Base-by-base conservation (phyloP, 2,888 invertebrate species). In the Lottia gigantea region DNA sequence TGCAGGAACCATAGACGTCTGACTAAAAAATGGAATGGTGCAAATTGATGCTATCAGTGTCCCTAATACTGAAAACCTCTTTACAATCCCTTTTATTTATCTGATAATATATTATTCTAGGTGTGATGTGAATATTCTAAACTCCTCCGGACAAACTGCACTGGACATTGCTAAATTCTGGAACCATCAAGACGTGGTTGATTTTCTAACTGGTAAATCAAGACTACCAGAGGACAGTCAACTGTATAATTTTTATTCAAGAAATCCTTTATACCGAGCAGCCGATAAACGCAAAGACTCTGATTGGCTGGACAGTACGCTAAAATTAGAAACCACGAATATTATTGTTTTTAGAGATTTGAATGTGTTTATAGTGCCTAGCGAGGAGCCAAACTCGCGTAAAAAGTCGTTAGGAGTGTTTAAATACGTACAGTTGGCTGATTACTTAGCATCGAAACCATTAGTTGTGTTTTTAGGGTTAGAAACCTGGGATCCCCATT, bases 131-230 rank as follows among this genome's bases (percentile, higher is more conserved):
- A 78, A 79, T 66, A 47, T 80, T 7, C 77, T 85, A 16, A 88
- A 86, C 74, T 75, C 80, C 15, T 80, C 83, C n/a, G 88, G 87
- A n/a, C 87, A 87, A 70, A 86, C 85, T 16, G 87, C 88, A 0
- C 71, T 79, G 46, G 87, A 87, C 62, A 86, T 88, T 25, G 87
- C 87, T 16, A 73, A 80, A 23, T 86, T 88, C 75, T 87, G 87
- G 87, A 85, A 85, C 68, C 85, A 87, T 70, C 63, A 74, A 16
- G 80, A 83, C 26, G 76, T 82, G 26, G 78, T 79, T 1, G 71
- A 72, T 7, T 19, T 81, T n/a, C 74, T 88, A 14, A 75, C 71
- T 45, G 69, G 76, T 11, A 75, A 75, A 31, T 68, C 74, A 46
- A 75, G 76, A 47, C 64, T 73, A 12, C 74, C 74, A 1, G 72